Base-by-base conservation (phyloP, 2,888 invertebrate species). In the Parnassius mnemosyne region DNA sequence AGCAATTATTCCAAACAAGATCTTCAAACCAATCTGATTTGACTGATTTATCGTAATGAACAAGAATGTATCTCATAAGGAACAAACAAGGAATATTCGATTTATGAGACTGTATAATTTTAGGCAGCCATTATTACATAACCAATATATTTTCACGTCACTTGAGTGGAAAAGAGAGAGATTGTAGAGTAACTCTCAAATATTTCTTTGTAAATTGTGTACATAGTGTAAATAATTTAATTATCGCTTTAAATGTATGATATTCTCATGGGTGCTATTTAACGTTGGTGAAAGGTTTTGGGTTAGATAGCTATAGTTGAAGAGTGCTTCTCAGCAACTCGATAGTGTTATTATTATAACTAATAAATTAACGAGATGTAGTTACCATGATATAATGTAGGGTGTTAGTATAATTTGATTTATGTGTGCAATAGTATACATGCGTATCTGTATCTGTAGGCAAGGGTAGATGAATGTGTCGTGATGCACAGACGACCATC, bases 211-310 rank as follows among this genome's bases (percentile, higher is more conserved):
- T 85, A 85, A 73, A 86, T 82, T 82, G 63, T 89, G 84, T 87
- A 87, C 65, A 68, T 67, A 71, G 67, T 75, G 75, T 77, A 76
- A 69, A 76, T 76, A 75, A 72, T 82, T 80, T 80, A 82, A 77
- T 82, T 81, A 77, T 83, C 71, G 89, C 89, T 88, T 88, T 89
- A 84, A 83, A 76, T 85, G 85, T 89, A 85, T 79, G 79, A 83
- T 87, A 87, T 85, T 85, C 78, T 84, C 79, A 89, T 85, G 89
- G 90, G 90, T 90, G 90, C 90, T 90, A 90, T 88, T 87, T 86
- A 85, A 83, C 71, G 80, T 83, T 79, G 89, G 88, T 89, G 85
- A 82, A 82, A 72, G 89, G 89, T 89, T 80, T 75, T 80, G 71
- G 73, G 73, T 71, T 78, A 76, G 76, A 73, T 75, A 71, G 72